Evolutionary conservation across 2,113 vertebrate species (phyloP).

Genomic region (Chamaea fasciata): DNA sequence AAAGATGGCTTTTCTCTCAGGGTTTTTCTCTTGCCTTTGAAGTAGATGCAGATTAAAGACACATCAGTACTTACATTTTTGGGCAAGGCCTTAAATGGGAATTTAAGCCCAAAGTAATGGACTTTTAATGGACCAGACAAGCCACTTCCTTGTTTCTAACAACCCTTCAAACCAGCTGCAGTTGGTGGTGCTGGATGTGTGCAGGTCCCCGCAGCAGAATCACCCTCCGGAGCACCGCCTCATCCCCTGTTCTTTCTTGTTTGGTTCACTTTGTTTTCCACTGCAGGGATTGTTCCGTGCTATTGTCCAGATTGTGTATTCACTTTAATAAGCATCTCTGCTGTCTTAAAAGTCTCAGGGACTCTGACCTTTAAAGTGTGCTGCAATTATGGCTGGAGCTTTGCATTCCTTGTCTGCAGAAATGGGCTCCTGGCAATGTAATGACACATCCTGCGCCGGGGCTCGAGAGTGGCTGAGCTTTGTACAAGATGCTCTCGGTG

Average conservation of each 20-base stretch:
- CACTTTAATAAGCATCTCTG: conserved; percentile 36
- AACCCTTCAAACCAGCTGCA: background rate
- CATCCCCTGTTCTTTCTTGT: background rate
- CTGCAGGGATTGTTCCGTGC: background rate
- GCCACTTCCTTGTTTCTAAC: background rate
- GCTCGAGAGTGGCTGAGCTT: background rate
- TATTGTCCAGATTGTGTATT: background rate
- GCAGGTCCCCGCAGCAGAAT: background rate
- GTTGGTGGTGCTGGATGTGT: background rate
- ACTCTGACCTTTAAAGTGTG: conserved; percentile 70
- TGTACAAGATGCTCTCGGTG: background rate
- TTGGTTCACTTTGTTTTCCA: background rate
- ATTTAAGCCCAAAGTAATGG: background rate
- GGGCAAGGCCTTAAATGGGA: background rate
- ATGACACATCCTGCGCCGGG: background rate
- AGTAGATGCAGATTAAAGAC: background rate
- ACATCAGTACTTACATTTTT: background rate
- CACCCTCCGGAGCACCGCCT: background rate
- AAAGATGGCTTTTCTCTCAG: background rate
- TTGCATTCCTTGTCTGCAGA: conserved; percentile 63
- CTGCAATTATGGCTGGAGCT: conserved; percentile 62
- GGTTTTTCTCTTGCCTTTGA: background rate
- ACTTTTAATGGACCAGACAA: background rate
- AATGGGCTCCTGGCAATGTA: conserved; percentile 67
- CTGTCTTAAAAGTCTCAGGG: conserved; percentile 35